Evolutionary conservation across 2,113 vertebrate species (phyloP).

Genomic region (Thryonomys swinderianus): DNA sequence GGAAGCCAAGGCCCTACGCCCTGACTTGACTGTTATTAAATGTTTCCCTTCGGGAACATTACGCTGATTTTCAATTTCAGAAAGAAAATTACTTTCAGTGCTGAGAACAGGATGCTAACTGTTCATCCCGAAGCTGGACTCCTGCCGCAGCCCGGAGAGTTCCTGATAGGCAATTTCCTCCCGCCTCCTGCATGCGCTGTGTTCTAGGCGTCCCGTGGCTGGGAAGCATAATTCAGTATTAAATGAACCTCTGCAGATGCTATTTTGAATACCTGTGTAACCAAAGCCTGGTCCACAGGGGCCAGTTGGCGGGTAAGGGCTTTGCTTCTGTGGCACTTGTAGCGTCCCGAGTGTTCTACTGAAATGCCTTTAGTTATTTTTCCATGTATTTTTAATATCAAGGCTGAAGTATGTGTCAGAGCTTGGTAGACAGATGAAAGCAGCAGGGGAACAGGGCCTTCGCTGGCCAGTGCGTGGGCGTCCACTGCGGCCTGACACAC

Average conservation of each 20-base stretch:
- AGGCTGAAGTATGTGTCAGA: neutral
- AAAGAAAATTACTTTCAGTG: constrained; percentile 77
- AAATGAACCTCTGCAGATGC: constrained; percentile 61
- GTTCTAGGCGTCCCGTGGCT: constrained; percentile 55
- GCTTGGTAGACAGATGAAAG: neutral
- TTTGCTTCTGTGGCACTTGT: neutral
- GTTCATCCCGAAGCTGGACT: constrained; percentile 44
- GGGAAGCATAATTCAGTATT: constrained; percentile 58
- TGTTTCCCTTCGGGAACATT: constrained; percentile 77
- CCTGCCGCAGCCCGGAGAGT: constrained; percentile 60
- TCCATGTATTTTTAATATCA: neutral
- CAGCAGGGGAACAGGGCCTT: neutral
- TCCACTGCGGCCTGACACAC: neutral
- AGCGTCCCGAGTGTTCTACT: neutral
- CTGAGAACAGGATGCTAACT: constrained; percentile 61
- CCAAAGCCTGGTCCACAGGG: neutral
- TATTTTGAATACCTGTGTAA: constrained; percentile 26
- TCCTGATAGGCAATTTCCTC: constrained; percentile 58
- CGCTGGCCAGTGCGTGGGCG: neutral
- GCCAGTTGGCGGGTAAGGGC: neutral
- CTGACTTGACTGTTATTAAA: constrained; percentile 73
- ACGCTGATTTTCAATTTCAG: constrained; percentile 79
- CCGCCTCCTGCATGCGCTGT: neutral
- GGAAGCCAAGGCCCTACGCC: constrained; percentile 57
- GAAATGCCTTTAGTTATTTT: neutral